A percentile compares a stretch with the other conserved stretches of the same genome.
Conservation (phyloP, 1,140 invertebrate genomes). For the Aphelinus atriplicis region DNA sequence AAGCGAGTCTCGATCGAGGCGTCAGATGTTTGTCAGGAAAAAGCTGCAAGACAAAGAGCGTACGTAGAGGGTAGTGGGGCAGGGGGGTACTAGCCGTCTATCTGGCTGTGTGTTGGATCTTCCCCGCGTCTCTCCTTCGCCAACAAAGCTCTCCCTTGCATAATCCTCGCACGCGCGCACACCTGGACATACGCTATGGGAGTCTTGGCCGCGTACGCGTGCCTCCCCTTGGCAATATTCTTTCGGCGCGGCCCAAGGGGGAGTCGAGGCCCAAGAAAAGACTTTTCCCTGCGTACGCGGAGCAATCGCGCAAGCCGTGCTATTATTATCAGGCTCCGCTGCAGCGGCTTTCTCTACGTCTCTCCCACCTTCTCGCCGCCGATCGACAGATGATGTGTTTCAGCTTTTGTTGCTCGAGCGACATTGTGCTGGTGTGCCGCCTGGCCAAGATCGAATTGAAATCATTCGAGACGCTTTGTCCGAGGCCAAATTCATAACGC, state of each 20-base stretch:
- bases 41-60: no score
- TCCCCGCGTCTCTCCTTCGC: no score
- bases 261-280: slow-evolving; percentile 8
- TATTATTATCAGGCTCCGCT: not conserved
- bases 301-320: no score
- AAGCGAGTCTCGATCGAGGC: no score
- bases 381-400: not conserved
- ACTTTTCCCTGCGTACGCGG: slow-evolving; percentile 4
- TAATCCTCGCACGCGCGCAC: slow-evolving; percentile 21
- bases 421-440: no score
- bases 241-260: not conserved
- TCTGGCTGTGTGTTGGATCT: no score
- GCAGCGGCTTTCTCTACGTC: not conserved
- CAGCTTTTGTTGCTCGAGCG: not conserved
- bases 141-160: slow-evolving; percentile 1
- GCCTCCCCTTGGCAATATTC: not conserved
- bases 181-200: not conserved
- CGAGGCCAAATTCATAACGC: no score
- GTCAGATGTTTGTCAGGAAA: no score
- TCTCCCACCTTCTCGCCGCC: not conserved
- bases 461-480: no score
- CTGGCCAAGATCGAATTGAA: no score
- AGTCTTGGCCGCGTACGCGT: not conserved
- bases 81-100: no score
- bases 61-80: no score